phyloP scores from a whole-genome alignment of 2,888 invertebrate species.

The Rutpela maculata region DNA sequence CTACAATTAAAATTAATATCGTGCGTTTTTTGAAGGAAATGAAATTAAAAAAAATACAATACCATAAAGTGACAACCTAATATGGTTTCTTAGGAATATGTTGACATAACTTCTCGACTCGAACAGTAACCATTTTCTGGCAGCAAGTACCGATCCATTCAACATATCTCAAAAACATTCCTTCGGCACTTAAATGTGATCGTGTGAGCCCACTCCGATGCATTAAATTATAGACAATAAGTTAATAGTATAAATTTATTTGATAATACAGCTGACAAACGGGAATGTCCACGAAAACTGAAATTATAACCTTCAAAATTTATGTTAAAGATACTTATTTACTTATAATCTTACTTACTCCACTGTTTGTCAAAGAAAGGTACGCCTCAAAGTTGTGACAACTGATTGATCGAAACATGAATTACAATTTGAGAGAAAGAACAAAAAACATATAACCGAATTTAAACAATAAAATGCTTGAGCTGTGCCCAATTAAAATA shows the following conservation, averaged over 20 bases:
- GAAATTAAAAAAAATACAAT: no score
- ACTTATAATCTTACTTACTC: constrained; percentile 54
- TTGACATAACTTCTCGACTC: background rate
- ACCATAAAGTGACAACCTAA: no score
- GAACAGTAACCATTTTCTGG: background rate
- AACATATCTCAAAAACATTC: constrained; percentile 9
- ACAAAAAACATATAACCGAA: constrained; percentile 54
- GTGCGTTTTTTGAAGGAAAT: no score
- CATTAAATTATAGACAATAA: constrained; percentile 64
- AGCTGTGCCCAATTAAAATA: constrained; percentile 64
- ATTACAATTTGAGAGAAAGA: constrained; percentile 55
- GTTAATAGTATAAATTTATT: constrained; percentile 73
- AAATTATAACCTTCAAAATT: constrained; percentile 53
- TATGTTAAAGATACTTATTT: constrained; percentile 51
- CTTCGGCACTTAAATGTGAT: background rate
- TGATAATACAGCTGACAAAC: constrained; percentile 73
- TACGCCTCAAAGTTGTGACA: constrained; percentile 52
- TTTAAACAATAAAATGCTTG: constrained; percentile 67
- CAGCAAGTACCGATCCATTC: background rate
- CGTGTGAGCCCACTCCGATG: constrained; percentile 14
- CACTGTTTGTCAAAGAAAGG: constrained; percentile 67
- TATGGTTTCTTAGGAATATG: no score
- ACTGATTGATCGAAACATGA: constrained; percentile 44
- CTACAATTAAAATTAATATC: no score
- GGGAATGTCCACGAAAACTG: constrained; percentile 71